Conservation (phyloP, 2,113 vertebrate species). For the Toxotes jaculatrix region DNA sequence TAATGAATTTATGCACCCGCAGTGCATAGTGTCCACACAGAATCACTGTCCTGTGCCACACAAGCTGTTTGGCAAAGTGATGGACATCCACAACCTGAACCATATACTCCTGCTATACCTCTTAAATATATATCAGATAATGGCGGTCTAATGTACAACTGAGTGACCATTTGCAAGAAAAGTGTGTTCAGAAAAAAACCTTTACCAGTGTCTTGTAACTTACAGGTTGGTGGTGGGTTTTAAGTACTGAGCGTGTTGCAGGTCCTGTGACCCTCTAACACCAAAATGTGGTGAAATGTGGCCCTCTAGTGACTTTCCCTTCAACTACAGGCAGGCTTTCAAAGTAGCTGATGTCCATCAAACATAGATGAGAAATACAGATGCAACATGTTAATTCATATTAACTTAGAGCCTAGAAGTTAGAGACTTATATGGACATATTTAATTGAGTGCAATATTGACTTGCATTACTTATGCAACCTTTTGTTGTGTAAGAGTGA, state of each 20-base stretch:
- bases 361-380: neutral
- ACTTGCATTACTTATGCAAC: neutral
- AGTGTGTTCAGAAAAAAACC: neutral
- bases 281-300: conserved; percentile 33
- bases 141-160: neutral
- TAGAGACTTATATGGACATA: neutral
- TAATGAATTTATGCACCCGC: neutral
- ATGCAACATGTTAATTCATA: neutral
- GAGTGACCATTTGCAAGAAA: neutral
- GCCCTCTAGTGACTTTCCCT: conserved; percentile 61
- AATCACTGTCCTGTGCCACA: neutral
- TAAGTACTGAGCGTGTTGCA: neutral
- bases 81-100: neutral
- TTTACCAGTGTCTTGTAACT: neutral
- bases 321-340: conserved; percentile 40
- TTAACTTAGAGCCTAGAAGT: neutral
- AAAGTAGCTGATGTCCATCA: neutral
- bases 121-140: neutral
- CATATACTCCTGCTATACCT: neutral
- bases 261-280: neutral
- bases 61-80: neutral
- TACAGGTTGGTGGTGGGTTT: conserved; percentile 3
- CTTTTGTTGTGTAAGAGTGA: neutral
- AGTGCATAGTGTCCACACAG: neutral
- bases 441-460: neutral